phyloP scores from a whole-genome alignment of 30 jellyfish, hydroid and myxozoan species.

The Aurelia sp. region DNA sequence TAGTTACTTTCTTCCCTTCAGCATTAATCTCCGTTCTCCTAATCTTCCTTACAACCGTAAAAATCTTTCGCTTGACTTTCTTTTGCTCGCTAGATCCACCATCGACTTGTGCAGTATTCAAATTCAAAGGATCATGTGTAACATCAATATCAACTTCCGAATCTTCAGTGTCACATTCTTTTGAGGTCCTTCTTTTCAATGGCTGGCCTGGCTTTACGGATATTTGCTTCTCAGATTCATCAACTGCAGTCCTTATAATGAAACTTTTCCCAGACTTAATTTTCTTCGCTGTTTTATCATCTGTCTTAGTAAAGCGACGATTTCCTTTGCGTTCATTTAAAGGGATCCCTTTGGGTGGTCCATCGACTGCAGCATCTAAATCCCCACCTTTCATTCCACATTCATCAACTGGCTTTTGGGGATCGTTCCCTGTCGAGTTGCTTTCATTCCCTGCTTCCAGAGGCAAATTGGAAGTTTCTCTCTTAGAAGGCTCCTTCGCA shows the following conservation, averaged over 20 bases:
- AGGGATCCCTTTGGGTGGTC: neutral
- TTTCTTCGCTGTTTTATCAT: conserved; percentile 11
- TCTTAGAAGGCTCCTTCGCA: neutral
- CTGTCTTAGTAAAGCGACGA: conserved; percentile 30
- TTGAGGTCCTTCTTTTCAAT: conserved; percentile 4
- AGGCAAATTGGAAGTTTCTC: neutral
- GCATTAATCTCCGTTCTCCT: conserved; percentile 66
- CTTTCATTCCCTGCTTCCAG: neutral
- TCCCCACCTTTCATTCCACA: neutral
- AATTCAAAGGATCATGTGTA: neutral
- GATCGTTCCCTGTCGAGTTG: neutral
- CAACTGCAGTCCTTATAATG: conserved; percentile 52
- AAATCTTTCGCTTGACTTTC: conserved; percentile 52
- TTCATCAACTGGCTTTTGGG: neutral
- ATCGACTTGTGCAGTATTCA: neutral
- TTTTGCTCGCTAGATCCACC: conserved; percentile 8
- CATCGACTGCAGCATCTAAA: neutral
- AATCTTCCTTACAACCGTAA: conserved; percentile 68
- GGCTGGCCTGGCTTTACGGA: conserved; percentile 22
- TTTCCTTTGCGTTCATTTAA: conserved; percentile 16
- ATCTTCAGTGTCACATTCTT: conserved; percentile 5
- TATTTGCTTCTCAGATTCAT: conserved; percentile 43
- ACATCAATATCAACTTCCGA: conserved; percentile 38
- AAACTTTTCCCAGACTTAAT: conserved; percentile 57
- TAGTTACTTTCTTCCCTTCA: conserved; percentile 66